Base-by-base conservation (phyloP, 2,113 vertebrate genomes). In the Lophochroa leadbeateri region DNA sequence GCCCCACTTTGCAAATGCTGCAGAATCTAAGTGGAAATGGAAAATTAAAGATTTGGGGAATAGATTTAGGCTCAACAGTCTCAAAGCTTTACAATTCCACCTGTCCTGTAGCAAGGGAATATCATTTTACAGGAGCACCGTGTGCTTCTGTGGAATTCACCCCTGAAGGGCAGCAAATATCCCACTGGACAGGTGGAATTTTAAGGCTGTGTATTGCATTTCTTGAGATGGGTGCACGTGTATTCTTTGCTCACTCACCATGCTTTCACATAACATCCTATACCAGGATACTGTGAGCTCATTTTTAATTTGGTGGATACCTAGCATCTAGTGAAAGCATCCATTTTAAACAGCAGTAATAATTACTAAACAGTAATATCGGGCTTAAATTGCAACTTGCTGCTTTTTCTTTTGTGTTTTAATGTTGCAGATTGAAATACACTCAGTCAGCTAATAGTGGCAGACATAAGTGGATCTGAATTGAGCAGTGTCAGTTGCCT, bases 191-290 rank as follows among this genome's bases (percentile, higher is more conserved):
- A 96, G 94, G 91, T 96, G 94, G 94, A 91, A 94, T 97, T 96
- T 96, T 96, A 94, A 87, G 91, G 53, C 86, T 91, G n/a, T 89
- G 77, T 94, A 95, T 94, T 95, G 83, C 83, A 67, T 96, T 95
- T 96, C 96, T 96, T 92, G 77, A 94, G 77, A 69, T 92, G 74
- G 39, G 13, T 89, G 60, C 39, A 8, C 44, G 29, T 81, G 17
- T 92, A 44, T 83, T 88, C 90, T 95, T 94, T 82, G 37, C 68
- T 93, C 3, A 1, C 55, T 88, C 24, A 55, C 50, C 24, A 49
- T 63, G 27, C 72, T 72, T 90, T 64, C 47, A 29, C 39, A 23
- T 74, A 70, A 67, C 31, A 82, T 47, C 47, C 33, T 86, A 23
- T 83, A 39, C 43, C 39, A 60, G 33, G 60, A 50, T 79, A 41